Percentiles rank a stretch among this genome's conserved stretches.
Evolutionary conservation across 2,797 vertebrate genomes (phyloP).

Genomic region (Sternotherus odoratus): DNA sequence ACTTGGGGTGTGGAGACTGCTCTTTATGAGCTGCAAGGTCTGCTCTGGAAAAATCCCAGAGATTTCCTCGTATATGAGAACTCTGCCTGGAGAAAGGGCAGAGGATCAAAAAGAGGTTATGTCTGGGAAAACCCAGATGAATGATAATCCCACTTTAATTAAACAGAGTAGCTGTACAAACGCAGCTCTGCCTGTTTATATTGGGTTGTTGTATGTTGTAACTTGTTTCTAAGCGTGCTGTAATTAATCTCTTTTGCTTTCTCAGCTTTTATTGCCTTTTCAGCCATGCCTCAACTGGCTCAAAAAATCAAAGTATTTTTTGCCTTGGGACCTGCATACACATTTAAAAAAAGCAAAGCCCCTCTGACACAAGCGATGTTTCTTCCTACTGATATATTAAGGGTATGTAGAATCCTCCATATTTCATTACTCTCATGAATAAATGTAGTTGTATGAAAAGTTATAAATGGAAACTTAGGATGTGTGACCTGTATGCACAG

Average conservation of each 20-base stretch:
- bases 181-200: not conserved
- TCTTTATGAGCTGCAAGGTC: too few species aligned
- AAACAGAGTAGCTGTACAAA: too few species aligned
- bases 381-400: constrained; percentile 65
- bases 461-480: not conserved
- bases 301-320: constrained; percentile 89
- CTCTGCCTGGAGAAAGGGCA: too few species aligned
- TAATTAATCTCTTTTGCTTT: not conserved
- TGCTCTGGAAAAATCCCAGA: too few species aligned
- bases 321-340: constrained; percentile 86
- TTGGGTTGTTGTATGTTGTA: not conserved
- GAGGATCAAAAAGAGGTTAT: too few species aligned
- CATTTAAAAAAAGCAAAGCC: constrained; percentile 80
- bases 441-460: not conserved
- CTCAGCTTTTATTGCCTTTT: constrained; percentile 81
- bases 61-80: too few species aligned
- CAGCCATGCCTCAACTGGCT: constrained; percentile 87
- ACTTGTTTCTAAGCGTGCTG: not conserved
- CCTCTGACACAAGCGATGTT: constrained; percentile 67
- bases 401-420: constrained; percentile 61
- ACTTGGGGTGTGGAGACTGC: too few species aligned
- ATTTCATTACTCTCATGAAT: not conserved
- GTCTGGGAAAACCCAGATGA: too few species aligned
- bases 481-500: not conserved
- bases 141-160: not conserved